These are phyloP conservation scores for Ceraclea dissimilis DNA, from an alignment of 2,888 invertebrate species.

Conservation along the genomic window DNA sequence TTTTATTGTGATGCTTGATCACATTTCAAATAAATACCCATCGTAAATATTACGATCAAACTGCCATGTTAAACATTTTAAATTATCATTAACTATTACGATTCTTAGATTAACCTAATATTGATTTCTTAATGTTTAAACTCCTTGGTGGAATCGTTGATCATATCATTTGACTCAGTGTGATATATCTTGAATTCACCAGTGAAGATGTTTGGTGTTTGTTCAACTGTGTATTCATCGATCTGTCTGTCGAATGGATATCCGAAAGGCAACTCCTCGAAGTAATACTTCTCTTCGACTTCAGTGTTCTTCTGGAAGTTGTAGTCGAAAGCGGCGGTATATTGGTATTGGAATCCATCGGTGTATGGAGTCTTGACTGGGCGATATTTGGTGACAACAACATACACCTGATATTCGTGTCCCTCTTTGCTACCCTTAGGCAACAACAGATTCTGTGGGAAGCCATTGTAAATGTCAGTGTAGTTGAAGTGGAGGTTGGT, in stretches of 20 bases:
- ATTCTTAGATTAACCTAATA: no score
- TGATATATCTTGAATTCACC: slow-evolving; percentile 57
- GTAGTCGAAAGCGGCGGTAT: slow-evolving; percentile 36
- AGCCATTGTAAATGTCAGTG: slow-evolving; percentile 47
- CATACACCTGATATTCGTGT: slow-evolving; percentile 56
- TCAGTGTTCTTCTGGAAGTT: slow-evolving; percentile 33
- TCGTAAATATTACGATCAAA: no score
- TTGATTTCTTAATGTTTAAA: no score
- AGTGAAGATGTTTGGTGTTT: slow-evolving; percentile 59
- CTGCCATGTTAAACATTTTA: no score
- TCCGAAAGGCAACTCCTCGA: slow-evolving; percentile 59
- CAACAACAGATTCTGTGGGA: slow-evolving; percentile 61
- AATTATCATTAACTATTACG: no score
- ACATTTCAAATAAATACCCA: no score
- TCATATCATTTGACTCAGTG: slow-evolving; percentile 31
- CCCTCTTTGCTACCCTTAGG: slow-evolving; percentile 66
- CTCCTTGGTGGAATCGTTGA: no score
- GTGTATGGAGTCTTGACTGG: slow-evolving; percentile 36
- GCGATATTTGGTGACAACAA: slow-evolving; percentile 51
- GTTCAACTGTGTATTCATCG: slow-evolving; percentile 46
- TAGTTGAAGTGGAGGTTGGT: slow-evolving; percentile 50
- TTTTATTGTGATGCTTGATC: no score
- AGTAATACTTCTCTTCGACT: slow-evolving; percentile 40
- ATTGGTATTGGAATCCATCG: slow-evolving; percentile 28
- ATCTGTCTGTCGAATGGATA: slow-evolving; percentile 70